phyloP scores from a whole-genome alignment of 2,113 vertebrate species.

The Etia nguti region DNA sequence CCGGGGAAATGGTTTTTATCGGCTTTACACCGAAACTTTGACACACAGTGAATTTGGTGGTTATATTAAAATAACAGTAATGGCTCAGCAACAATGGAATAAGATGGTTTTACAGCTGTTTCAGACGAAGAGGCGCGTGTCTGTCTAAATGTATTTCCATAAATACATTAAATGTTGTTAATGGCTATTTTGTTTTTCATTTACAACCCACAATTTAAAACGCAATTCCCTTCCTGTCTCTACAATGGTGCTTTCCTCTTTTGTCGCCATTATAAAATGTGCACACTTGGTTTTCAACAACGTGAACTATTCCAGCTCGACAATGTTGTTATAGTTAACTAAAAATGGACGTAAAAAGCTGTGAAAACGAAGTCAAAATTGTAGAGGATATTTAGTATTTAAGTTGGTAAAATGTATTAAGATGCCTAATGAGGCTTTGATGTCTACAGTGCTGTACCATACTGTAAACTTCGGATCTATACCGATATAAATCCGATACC shows the following conservation, averaged over 20 bases:
- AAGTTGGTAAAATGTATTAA: background rate
- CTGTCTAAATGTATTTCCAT: background rate
- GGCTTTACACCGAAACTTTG: background rate
- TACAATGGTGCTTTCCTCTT: background rate
- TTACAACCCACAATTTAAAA: background rate
- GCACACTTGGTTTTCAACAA: background rate
- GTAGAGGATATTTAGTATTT: background rate
- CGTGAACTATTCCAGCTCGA: background rate
- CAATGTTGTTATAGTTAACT: background rate
- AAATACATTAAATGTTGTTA: background rate
- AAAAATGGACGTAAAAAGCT: background rate
- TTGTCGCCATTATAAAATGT: background rate
- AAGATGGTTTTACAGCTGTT: background rate
- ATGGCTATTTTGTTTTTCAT: background rate
- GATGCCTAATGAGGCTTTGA: background rate
- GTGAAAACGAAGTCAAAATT: background rate
- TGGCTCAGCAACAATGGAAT: background rate
- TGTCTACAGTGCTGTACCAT: background rate
- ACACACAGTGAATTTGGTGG: background rate
- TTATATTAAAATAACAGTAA: background rate
- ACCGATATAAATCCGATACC: background rate
- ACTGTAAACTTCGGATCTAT: background rate
- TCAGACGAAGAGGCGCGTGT: background rate
- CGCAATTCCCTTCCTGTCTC: background rate
- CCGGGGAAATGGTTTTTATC: background rate